phyloP scores from a whole-genome alignment of 2,113 vertebrate genomes.

The Nothocercus nigrocapillus region DNA sequence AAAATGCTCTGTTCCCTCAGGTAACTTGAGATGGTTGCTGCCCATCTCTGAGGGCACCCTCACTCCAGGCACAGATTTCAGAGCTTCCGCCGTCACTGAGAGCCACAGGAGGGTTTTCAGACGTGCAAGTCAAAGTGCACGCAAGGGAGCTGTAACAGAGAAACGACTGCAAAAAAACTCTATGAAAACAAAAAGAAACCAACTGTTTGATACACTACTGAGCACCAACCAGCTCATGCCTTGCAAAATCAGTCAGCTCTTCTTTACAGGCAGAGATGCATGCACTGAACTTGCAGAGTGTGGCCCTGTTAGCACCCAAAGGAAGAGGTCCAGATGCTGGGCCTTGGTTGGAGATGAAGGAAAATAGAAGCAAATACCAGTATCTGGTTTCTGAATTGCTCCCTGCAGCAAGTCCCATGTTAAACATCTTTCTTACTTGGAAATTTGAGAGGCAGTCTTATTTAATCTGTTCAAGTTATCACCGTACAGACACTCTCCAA shows the following conservation, averaged over 20 bases:
- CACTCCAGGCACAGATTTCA: background rate
- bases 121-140: background rate
- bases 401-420: background rate
- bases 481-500: background rate
- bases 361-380: background rate
- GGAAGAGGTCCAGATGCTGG: background rate
- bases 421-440: background rate
- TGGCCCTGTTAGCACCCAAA: background rate
- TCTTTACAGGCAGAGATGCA: background rate
- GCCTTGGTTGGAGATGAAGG: background rate
- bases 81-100: fast-evolving
- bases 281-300: background rate
- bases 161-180: background rate
- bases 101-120: background rate
- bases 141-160: background rate
- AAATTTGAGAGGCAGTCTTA: fast-evolving
- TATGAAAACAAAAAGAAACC: background rate
- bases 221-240: background rate
- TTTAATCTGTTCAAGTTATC: background rate
- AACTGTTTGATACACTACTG: background rate
- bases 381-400: background rate
- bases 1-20: background rate
- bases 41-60: background rate
- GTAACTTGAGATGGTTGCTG: background rate
- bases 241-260: background rate